These are phyloP conservation scores for Drosophila elegans DNA, from an alignment of 1,140 invertebrate species.

Conservation along the genomic window DNA sequence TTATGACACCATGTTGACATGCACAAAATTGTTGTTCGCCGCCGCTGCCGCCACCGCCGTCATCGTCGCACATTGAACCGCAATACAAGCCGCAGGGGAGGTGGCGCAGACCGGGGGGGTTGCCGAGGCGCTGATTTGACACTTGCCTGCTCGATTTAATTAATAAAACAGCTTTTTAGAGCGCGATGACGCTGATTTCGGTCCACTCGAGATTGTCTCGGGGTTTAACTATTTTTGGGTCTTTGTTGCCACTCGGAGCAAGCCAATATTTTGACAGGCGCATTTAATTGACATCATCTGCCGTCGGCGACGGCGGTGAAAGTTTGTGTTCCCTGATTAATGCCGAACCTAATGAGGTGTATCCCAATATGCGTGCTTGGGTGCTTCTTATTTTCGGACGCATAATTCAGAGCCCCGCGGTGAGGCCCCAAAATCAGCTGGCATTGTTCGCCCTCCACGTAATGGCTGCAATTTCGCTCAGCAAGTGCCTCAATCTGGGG, in stretches of 20 bases:
- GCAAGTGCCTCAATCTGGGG: constrained; percentile 32
- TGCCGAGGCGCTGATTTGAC: constrained; percentile 66
- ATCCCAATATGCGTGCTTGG: constrained; percentile 44
- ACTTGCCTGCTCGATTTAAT: constrained; percentile 79
- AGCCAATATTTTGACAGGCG: constrained; percentile 61
- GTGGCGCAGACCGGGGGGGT: not conserved
- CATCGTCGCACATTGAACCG: constrained; percentile 72
- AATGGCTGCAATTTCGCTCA: constrained; percentile 63
- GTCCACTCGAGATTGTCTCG: constrained; percentile 29
- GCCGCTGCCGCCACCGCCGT: constrained; percentile 29
- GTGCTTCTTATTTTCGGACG: constrained; percentile 50
- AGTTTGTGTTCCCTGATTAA: constrained; percentile 60
- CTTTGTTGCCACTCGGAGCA: not conserved
- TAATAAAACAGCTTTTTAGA: constrained; percentile 78
- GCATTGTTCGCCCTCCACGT: constrained; percentile 49
- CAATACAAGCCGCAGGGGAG: constrained; percentile 60
- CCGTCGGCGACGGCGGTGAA: constrained; percentile 1
- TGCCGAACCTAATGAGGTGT: constrained; percentile 72
- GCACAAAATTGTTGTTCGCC: constrained; percentile 76
- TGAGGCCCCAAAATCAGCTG: constrained; percentile 47
- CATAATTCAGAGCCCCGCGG: constrained; percentile 41
- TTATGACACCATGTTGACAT: constrained; percentile 82
- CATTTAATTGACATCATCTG: constrained; percentile 65
- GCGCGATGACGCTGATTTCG: constrained; percentile 70
- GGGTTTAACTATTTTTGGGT: constrained; percentile 38